Evolutionary conservation across 1,140 invertebrate species (phyloP).

Genomic region (Lepidurus couesii): DNA sequence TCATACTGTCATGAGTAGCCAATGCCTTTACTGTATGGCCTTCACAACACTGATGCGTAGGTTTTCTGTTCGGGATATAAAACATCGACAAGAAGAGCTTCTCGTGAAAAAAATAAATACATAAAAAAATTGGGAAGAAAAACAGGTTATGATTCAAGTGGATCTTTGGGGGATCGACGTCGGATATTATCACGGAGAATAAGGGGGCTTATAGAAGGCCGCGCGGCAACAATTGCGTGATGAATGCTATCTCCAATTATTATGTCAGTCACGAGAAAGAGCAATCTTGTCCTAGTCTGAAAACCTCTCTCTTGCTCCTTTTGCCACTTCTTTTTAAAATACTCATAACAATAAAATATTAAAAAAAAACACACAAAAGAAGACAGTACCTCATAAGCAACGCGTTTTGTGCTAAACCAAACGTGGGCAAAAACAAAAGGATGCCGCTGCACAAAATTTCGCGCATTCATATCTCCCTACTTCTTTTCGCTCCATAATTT

Average conservation of each 20-base stretch:
- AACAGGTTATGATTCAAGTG: neutral
- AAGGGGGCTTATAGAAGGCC: neutral
- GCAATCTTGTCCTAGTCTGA: neutral
- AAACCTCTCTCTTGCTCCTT: neutral
- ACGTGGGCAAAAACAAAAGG: too few relatives aligned
- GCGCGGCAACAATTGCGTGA: conserved; percentile 17
- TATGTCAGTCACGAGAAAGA: neutral
- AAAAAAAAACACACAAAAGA: too few relatives aligned
- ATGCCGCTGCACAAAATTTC: too few relatives aligned
- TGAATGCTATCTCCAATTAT: conserved; percentile 8
- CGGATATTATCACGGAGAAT: neutral
- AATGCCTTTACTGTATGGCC: too few relatives aligned
- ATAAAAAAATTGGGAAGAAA: neutral
- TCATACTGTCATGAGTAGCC: neutral
- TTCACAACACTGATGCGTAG: too few relatives aligned
- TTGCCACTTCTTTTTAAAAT: neutral
- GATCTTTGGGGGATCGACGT: neutral
- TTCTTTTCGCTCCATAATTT: too few relatives aligned
- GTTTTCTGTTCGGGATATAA: neutral
- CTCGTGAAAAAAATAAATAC: neutral
- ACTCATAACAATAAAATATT: neutral
- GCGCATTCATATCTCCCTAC: too few relatives aligned
- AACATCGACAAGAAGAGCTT: neutral
- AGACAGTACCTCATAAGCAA: too few relatives aligned
- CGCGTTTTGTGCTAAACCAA: too few relatives aligned